Percentiles rank a stretch among this genome's conserved stretches.
phyloP scores from a whole-genome alignment of 2,888 invertebrate genomes.

The Beris morrisii region DNA sequence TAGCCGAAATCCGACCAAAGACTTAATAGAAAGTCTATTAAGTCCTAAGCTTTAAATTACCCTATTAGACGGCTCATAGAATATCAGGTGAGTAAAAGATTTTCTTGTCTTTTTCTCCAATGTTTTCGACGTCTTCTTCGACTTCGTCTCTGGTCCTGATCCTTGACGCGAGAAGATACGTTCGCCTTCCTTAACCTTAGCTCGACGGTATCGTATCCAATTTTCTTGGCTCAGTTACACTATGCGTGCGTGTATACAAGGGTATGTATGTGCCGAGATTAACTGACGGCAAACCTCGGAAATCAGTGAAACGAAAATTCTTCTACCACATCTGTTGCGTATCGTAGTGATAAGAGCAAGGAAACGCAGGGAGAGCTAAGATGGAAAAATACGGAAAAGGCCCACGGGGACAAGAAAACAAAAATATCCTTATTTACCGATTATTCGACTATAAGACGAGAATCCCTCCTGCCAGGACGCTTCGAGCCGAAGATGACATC shows the following conservation, averaged over 20 bases:
- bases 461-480: slow-evolving; percentile 15
- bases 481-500: slow-evolving; percentile 19
- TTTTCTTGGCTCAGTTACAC: slow-evolving; percentile 25
- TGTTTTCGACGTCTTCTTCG: background rate
- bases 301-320: slow-evolving; percentile 23
- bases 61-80: slow-evolving; percentile 31
- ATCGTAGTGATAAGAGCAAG: background rate
- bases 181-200: background rate
- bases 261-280: slow-evolving; percentile 18
- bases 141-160: background rate
- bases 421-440: slow-evolving; percentile 30
- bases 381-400: background rate
- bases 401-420: slow-evolving; percentile 19
- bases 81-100: slow-evolving; percentile 23
- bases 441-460: slow-evolving; percentile 25
- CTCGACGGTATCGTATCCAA: background rate
- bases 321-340: slow-evolving; percentile 31
- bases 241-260: background rate
- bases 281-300: slow-evolving; percentile 20
- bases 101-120: background rate
- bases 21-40: slow-evolving; percentile 31
- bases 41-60: slow-evolving; percentile 30
- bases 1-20: slow-evolving; percentile 22
- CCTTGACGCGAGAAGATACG: background rate
- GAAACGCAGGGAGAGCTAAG: background rate